Evolutionary conservation across 2,888 invertebrate species (phyloP), one percentile per base, ranked within the genome.

Genomic region (Limnephilus auricula): DNA sequence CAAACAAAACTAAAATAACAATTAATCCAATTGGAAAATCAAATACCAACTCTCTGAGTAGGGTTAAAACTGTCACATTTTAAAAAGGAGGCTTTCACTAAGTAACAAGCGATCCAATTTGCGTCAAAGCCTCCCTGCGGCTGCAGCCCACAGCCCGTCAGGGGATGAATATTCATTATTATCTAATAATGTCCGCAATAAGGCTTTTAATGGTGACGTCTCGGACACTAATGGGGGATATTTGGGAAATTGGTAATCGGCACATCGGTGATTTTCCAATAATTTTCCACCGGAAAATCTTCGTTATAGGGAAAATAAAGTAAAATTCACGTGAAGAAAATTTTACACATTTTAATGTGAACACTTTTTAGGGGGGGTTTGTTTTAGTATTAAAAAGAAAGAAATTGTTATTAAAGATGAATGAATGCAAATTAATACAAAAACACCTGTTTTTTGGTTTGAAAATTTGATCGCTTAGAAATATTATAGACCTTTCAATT

Each of bases 101-200:
- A 34, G 40, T 89, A 89, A 89, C 89, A 89, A 89, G 89, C 89
- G 82, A 89, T 89, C 89, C 89, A 89, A 89, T 89, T 82, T 80
- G 40, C n/a, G 86, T 31, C 32, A n/a, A 82, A n/a, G 45, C 82
- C 80, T 30, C 45, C 30, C 45, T 25, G 30, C 45, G 10, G 79
- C 82, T 30, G 30, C 79, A 31, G 40, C 32, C 25, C 6, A n/a
- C 79, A 31, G 40, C 32, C 25, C 6, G 13, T 40, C 40, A 12
- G n/a, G 31, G 89, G 45, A 25, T 89, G 82, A 89, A 89, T 89
- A 89, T 89, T 89, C 89, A 80, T 89, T 9, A 65, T 89, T 50
- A 80, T 80, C 89, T 40, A 82, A 89, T 89, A 37, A 89, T 30
- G 15, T 40, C 37, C n/a, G 40, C n/a, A 89, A 89, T 89, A 89